These are phyloP conservation scores for Felis chaus DNA, from an alignment of 2,113 vertebrate genomes.

Conservation along the genomic window DNA sequence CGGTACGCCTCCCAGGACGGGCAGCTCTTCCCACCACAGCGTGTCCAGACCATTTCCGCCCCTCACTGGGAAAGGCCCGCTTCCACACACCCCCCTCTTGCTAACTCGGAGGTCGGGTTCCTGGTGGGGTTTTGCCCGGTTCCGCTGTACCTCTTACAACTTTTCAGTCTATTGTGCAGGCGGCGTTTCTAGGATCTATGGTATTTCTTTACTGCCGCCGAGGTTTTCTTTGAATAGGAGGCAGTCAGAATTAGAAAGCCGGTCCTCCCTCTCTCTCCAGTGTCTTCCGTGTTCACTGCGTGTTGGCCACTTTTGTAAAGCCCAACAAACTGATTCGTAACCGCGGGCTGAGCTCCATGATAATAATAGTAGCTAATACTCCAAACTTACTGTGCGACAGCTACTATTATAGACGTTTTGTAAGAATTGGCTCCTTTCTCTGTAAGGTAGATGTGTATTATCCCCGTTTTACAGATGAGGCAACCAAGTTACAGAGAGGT, in stretches of 20 bases:
- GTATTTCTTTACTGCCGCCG: not conserved
- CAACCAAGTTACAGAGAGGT: not conserved
- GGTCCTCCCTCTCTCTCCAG: not conserved
- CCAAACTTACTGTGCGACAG: not conserved
- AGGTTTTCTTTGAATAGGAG: not conserved
- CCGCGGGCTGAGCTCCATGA: not conserved
- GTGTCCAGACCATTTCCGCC: not conserved
- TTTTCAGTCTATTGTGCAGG: too few species aligned
- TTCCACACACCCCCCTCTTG: fast-evolving
- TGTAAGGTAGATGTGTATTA: not conserved
- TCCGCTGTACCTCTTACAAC: too few species aligned
- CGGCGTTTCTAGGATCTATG: not conserved
- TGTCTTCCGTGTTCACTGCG: not conserved
- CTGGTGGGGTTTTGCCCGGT: fast-evolving
- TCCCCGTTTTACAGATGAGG: not conserved
- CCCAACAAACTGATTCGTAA: not conserved
- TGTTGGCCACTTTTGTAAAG: not conserved
- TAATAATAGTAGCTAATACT: not conserved
- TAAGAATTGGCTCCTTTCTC: not conserved
- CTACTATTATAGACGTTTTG: not conserved
- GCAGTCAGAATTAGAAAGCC: not conserved
- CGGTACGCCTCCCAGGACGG: not conserved
- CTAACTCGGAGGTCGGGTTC: fast-evolving
- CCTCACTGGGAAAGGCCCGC: fast-evolving
- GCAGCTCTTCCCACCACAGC: not conserved